Conservation (phyloP, 2,797 vertebrate genomes). For the Neomorphus geoffroyi region DNA sequence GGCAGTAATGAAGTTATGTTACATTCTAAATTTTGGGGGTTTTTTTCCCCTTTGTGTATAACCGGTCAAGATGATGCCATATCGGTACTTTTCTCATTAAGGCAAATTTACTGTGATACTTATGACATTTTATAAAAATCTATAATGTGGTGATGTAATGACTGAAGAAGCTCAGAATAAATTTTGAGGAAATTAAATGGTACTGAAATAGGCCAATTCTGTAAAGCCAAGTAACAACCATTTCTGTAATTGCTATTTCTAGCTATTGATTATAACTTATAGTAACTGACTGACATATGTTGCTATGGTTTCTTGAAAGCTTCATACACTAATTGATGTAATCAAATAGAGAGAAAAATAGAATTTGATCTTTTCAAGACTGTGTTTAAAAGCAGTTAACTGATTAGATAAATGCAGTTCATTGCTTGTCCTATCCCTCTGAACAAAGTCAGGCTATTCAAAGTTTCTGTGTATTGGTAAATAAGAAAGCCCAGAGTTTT, state of each 20-base stretch:
- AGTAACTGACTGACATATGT: conserved; percentile 45
- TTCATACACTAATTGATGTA: conserved; percentile 46
- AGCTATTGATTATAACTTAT: conserved; percentile 59
- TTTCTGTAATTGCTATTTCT: conserved; percentile 60
- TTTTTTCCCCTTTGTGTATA: not conserved
- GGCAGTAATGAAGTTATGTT: not conserved
- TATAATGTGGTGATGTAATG: not conserved
- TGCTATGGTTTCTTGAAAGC: conserved; percentile 63
- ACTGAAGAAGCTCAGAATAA: conserved; percentile 11
- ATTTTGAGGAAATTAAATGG: conserved; percentile 41
- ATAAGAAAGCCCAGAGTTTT: not conserved
- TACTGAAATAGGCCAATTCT: conserved; percentile 43
- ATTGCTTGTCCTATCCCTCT: not conserved
- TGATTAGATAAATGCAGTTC: conserved; percentile 47
- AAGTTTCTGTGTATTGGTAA: not conserved
- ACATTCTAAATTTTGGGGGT: not conserved
- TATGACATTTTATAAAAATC: not conserved
- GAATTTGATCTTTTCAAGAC: conserved; percentile 34
- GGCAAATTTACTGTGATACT: not conserved
- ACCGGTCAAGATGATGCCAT: not conserved
- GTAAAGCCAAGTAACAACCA: conserved; percentile 23
- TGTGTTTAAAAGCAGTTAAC: conserved; percentile 39
- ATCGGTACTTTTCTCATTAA: not conserved
- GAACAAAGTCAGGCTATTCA: not conserved
- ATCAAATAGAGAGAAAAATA: conserved; percentile 45